Percentiles rank a stretch among this genome's conserved stretches.
phyloP scores from a whole-genome alignment of 2,888 invertebrate genomes.

The Eupithecia inturbata region DNA sequence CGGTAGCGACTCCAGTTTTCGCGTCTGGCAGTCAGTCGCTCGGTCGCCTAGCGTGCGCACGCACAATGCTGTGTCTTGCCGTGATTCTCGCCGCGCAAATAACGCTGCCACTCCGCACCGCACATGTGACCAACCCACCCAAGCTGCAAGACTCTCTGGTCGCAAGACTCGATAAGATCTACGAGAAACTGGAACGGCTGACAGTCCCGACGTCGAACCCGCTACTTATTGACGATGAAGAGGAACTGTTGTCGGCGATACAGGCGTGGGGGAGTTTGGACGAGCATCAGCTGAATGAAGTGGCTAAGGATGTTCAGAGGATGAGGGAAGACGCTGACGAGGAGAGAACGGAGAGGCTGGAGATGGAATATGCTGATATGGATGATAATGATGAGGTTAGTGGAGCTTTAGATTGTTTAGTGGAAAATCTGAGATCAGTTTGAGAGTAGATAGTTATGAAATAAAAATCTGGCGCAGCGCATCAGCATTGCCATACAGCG shows the following conservation, averaged over 20 bases:
- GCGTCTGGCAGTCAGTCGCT: conserved; percentile 53
- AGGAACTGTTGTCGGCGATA: conserved; percentile 68
- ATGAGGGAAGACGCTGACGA: conserved; percentile 56
- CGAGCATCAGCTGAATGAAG: conserved; percentile 64
- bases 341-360: conserved; percentile 55
- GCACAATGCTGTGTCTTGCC: conserved; percentile 68
- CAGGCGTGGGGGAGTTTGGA: conserved; percentile 67
- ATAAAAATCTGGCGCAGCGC: too few relatives aligned
- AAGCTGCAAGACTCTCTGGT: conserved; percentile 51
- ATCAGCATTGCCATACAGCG: too few relatives aligned
- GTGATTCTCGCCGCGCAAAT: conserved; percentile 54
- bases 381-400: conserved; percentile 74
- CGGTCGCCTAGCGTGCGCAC: conserved; percentile 53
- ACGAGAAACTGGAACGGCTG: conserved; percentile 69
- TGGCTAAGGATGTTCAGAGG: conserved; percentile 67
- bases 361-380: conserved; percentile 62
- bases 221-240: conserved; percentile 67
- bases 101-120: conserved; percentile 60
- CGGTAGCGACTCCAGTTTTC: conserved; percentile 7
- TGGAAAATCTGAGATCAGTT: background rate
- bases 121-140: conserved; percentile 67
- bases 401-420: conserved; percentile 26
- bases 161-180: conserved; percentile 62
- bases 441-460: too few relatives aligned
- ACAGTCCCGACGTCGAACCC: conserved; percentile 51